These are phyloP conservation scores for Philopotamus ludificatus DNA, from an alignment of 1,140 invertebrate genomes.

Conservation along the genomic window DNA sequence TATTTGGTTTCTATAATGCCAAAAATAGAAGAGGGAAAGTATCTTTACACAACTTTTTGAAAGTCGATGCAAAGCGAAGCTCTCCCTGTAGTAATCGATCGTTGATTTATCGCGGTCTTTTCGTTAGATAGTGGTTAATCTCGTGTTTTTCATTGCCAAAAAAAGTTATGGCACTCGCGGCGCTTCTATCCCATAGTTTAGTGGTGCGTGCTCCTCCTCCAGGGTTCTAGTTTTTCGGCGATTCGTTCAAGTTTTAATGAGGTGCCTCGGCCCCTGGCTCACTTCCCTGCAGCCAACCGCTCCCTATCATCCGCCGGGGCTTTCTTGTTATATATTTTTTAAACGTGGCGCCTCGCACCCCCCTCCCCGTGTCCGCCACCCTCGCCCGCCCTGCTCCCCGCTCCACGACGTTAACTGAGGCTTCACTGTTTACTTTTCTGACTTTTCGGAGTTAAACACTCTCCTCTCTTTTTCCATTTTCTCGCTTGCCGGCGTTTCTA, in stretches of 20 bases:
- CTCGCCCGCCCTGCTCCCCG: no score
- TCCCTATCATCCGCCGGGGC: background rate
- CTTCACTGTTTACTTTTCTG: slow-evolving; percentile 13
- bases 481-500: slow-evolving; percentile 7
- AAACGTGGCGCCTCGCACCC: background rate
- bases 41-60: no score
- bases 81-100: no score
- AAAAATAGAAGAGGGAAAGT: no score
- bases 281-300: background rate
- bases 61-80: no score
- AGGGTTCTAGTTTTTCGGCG: slow-evolving; percentile 21
- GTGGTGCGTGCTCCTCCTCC: background rate
- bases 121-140: no score
- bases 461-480: slow-evolving; percentile 11
- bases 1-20: no score
- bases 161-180: no score
- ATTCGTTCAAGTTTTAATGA: slow-evolving; percentile 28
- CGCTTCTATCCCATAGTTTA: background rate
- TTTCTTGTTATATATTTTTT: background rate
- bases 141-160: no score
- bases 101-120: no score
- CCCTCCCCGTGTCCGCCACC: background rate
- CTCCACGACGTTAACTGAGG: slow-evolving; percentile 1
- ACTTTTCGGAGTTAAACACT: slow-evolving; percentile 22
- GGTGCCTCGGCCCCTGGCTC: slow-evolving; percentile 4